Base-by-base conservation (phyloP, 2,797 vertebrate species). In the Channa striata region DNA sequence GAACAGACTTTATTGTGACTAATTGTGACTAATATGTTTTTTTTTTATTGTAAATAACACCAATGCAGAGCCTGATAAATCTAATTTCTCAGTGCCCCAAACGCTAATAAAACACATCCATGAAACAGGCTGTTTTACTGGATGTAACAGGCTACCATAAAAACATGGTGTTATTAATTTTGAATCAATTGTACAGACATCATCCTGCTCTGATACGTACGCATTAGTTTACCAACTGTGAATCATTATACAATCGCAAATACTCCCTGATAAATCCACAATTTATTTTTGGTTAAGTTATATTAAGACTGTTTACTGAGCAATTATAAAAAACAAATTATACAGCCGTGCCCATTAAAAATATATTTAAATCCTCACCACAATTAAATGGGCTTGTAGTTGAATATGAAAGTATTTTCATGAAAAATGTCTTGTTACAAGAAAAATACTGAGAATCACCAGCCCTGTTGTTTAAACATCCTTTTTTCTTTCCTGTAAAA, bases 381-480 rank as follows among this genome's bases (percentile, higher is more conserved):
- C 16, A 3, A 54, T 33, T 11, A 10, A 21, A 1, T 17, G 14
- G 10, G 14, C 44, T 42, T 20, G 33, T 25, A 11, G 20, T 11
- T 40, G 8, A 39, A 1, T 14, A 7, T 17, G 44, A 30, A 2
- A 9, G 6, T 48, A 34, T 57, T 37, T 64, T 39, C 9, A 25
- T 68, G 46, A 13, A 33, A 5, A 59, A 21, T 34, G 40, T 47
- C 5, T 43, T 13, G 48, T 14, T 42, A 39, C 10, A 39, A 25
- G 39, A 57, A 46, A 48, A 53, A 51, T 54, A 4, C 0, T 11
- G 2, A 59, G 53, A 63, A 51, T 57, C 25, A 2, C 47, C 68
- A 66, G 46, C 10, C 21, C 54, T 62, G 44, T 65, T 59, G 60
- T 78, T 61, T 30, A 50, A 56, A 14, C 9, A 57, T 30, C 49